Evolutionary conservation across 2,113 vertebrate genomes (phyloP), one percentile per base, ranked within the genome.

Genomic region (Gallinago paraguaiae): DNA sequence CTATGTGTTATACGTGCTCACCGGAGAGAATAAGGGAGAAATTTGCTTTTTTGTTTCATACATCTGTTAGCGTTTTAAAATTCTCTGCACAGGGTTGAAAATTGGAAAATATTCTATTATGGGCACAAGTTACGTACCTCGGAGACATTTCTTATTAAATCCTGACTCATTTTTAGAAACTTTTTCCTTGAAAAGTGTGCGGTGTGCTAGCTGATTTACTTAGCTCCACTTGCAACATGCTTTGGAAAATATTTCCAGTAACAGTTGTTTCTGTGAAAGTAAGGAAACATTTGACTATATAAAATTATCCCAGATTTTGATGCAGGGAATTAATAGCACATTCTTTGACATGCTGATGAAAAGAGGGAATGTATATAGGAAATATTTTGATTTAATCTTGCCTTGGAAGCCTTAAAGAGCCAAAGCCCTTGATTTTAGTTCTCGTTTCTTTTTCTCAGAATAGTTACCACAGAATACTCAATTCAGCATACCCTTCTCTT

Each of bases 31-130:
- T 20, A 35, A 70, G 48, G 68, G 64, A 72, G 54, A 81, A 57
- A 75, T 96, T 35, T 63, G 57, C 54, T 46, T 69, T 81, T 77
- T 92, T 95, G 70, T 86, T 89, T 90, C n/a, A 35, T 91, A 91
- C 97, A 95, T 96, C 96, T 96, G 95, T 91, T 87, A 97, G 61
- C 43, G 6, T 96, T 97, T 97, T 89, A 61, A 86, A 96, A 77
- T 92, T 63, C 86, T 92, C 79, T 92, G 50, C 60, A 78, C 72
- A 76, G 81, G 78, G 56, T 86, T 84, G 92, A 92, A 96, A 57
- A 92, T 67, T 93, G 94, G 82, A 96, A 96, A 96, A 88, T 83
- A 92, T 77, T 83, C 93, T 88, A 86, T 81, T 85, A 80, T 90
- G 88, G 83, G 88, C 68, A 94, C 79, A 83, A 94, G 95, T 95